Evolutionary conservation across 1,140 invertebrate genomes (phyloP).

Genomic region (Penaeus indicus): DNA sequence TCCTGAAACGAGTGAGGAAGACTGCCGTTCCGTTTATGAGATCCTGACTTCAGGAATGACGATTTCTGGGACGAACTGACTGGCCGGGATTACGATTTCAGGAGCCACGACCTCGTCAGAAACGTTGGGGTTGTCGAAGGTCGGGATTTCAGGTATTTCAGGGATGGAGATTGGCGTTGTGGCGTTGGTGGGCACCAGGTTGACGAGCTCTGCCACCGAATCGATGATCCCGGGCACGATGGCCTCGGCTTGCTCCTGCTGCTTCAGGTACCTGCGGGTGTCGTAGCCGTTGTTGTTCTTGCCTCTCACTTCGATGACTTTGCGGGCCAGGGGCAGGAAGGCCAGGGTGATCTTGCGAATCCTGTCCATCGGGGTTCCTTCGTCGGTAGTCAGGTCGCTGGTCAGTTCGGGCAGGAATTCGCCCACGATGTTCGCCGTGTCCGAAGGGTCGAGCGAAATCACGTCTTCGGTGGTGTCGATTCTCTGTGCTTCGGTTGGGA

Average conservation of each 20-base stretch:
- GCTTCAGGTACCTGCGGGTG: neutral
- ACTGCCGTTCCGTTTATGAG: neutral
- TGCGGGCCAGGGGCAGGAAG: neutral
- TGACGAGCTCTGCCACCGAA: neutral
- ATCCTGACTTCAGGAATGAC: slow-evolving; percentile 3
- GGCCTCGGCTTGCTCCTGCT: neutral
- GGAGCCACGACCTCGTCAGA: neutral
- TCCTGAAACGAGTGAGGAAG: too few relatives aligned
- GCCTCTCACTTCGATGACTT: neutral
- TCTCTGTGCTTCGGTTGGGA: neutral
- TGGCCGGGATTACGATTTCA: neutral
- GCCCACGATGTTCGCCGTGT: neutral
- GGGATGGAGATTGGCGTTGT: neutral
- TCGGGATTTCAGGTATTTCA: neutral
- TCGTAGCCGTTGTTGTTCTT: neutral
- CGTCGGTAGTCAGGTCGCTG: neutral
- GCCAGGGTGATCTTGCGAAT: neutral
- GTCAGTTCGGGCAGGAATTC: neutral
- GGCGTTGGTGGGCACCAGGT: neutral
- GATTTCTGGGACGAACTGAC: neutral
- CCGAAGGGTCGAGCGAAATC: neutral
- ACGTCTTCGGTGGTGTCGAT: neutral
- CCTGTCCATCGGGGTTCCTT: neutral
- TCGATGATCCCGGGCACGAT: neutral
- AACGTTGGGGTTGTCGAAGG: neutral